A percentile compares a stretch with the other conserved stretches of the same genome.
Conservation (phyloP, 1,140 invertebrate genomes). For the Chironomus tepperi region DNA sequence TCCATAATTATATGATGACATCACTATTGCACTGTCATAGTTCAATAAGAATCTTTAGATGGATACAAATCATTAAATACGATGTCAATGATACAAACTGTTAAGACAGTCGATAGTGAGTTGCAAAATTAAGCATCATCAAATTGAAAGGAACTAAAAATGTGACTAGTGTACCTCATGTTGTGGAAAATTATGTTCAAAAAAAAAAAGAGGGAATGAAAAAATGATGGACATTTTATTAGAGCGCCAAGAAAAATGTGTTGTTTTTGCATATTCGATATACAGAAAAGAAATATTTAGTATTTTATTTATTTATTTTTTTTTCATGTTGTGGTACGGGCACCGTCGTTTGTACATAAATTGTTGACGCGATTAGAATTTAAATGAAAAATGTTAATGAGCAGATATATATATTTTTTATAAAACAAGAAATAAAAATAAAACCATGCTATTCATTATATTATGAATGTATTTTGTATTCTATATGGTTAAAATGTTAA, state of each 20-base stretch:
- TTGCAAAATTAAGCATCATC: no score
- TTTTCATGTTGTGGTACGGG: neutral
- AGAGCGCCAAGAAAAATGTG: slow-evolving; percentile 19
- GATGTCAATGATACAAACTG: no score
- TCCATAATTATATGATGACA: no score
- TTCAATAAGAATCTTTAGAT: no score
- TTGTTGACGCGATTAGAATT: slow-evolving; percentile 21
- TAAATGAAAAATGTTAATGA: slow-evolving; percentile 23
- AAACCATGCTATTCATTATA: neutral
- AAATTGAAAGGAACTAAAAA: no score
- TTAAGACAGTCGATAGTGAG: no score
- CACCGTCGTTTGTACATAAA: slow-evolving; percentile 17
- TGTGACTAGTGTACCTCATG: no score
- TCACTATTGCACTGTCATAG: no score
- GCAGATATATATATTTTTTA: neutral
- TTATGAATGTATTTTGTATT: neutral
- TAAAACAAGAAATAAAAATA: neutral
- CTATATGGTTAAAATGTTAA: neutral
- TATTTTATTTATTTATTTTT: no score
- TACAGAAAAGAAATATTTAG: neutral
- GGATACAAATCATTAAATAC: no score
- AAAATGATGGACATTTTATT: slow-evolving; percentile 19
- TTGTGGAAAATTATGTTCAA: no score
- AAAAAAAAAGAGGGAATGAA: neutral
- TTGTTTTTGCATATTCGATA: slow-evolving; percentile 21